Evolutionary conservation across 2,797 vertebrate genomes (phyloP).

Genomic region (Hypotaenidia philippensis): DNA sequence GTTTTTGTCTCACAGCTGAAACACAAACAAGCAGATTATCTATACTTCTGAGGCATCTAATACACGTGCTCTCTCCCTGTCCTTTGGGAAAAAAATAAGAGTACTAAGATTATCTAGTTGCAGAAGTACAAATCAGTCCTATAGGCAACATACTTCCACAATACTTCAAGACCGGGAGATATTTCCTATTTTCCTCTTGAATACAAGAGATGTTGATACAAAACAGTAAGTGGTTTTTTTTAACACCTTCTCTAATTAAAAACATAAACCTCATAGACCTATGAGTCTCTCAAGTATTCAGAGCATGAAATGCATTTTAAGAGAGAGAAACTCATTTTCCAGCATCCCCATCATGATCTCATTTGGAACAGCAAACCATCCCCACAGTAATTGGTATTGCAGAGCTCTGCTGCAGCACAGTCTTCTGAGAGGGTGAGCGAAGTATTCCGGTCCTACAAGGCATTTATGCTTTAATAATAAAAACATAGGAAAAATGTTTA

Average conservation of each 20-base stretch:
- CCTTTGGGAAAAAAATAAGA: not conserved
- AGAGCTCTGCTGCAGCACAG: not conserved
- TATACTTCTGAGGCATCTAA: not conserved
- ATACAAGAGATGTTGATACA: not conserved
- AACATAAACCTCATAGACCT: not conserved
- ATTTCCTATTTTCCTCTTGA: not conserved
- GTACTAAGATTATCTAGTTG: not conserved
- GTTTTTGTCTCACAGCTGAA: not conserved
- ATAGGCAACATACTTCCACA: not conserved
- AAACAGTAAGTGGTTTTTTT: not conserved
- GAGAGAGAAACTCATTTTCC: not conserved
- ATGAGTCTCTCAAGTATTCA: not conserved
- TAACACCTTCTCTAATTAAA: conserved; percentile 7
- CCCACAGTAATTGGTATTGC: not conserved
- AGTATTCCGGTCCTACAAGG: not conserved
- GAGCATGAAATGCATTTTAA: conserved; percentile 1
- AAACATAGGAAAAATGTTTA: not conserved
- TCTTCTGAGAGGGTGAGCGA: not conserved
- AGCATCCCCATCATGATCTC: conserved; percentile 18
- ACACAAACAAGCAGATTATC: not conserved
- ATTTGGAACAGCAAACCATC: not conserved
- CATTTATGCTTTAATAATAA: not conserved
- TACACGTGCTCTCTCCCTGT: not conserved
- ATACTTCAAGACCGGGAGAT: not conserved
- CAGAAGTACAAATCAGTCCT: not conserved